Evolutionary conservation across 2,113 vertebrate genomes (phyloP).

Genomic region (Corythaixoides concolor): DNA sequence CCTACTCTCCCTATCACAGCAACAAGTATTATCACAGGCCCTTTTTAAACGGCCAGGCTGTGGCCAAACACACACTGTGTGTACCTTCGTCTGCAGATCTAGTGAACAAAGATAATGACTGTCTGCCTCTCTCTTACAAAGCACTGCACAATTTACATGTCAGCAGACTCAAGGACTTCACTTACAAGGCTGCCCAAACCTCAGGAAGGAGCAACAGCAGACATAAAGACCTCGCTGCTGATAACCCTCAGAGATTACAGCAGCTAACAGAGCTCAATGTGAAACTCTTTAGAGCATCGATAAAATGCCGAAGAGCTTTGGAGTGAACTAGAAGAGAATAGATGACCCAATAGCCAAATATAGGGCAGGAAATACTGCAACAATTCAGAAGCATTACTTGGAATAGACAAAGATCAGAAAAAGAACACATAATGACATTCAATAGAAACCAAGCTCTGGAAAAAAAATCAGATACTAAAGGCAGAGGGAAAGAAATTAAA

Average conservation of each 20-base stretch:
- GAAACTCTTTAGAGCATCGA: not conserved
- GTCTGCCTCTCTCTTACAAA: not conserved
- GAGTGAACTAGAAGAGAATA: not conserved
- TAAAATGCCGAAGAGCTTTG: not conserved
- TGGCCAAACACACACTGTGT: not conserved
- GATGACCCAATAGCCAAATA: not conserved
- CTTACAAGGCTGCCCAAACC: not conserved
- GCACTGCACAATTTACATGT: not conserved
- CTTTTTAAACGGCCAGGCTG: not conserved
- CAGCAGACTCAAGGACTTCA: slow-evolving; percentile 25
- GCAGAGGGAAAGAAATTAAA: not conserved
- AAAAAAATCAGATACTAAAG: not conserved
- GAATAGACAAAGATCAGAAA: not conserved
- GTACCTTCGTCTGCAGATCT: not conserved
- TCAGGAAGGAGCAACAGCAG: not conserved
- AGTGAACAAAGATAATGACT: slow-evolving; percentile 1
- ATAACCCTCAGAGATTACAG: not conserved
- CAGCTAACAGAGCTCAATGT: not conserved
- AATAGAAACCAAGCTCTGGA: not conserved
- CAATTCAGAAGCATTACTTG: not conserved
- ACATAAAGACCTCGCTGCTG: not conserved
- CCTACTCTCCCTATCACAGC: not conserved
- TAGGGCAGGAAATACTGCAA: rapidly evolving
- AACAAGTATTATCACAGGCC: not conserved
- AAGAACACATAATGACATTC: not conserved